These are phyloP conservation scores for Meteorus cinctellus DNA, from an alignment of 2,888 invertebrate genomes.

Conservation along the genomic window DNA sequence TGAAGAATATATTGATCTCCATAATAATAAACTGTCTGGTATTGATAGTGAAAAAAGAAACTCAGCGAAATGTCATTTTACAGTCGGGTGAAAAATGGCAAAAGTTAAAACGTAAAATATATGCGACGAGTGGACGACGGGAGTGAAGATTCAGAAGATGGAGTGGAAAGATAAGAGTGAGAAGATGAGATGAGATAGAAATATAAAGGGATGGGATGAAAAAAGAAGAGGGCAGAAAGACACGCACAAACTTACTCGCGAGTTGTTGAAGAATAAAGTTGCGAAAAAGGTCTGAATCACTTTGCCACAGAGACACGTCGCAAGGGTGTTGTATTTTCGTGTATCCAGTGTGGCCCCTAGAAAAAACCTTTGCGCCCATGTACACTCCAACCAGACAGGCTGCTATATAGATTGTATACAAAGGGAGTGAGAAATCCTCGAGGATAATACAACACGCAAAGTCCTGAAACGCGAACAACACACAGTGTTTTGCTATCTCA, in stretches of 20 bases:
- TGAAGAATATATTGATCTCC: background rate
- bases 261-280: conserved; percentile 31
- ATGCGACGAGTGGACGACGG: conserved; percentile 25
- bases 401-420: background rate
- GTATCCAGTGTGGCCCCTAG: conserved; percentile 40
- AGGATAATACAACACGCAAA: conserved; percentile 28
- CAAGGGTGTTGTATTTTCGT: conserved; percentile 44
- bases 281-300: conserved; percentile 46
- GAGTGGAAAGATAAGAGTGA: background rate
- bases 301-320: conserved; percentile 46
- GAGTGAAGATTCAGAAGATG: background rate
- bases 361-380: conserved; percentile 34
- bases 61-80: conserved; percentile 34
- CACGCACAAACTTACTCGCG: background rate
- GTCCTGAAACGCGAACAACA: conserved; percentile 28
- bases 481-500: conserved; percentile 18
- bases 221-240: conserved; percentile 14
- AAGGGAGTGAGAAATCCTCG: conserved; percentile 27
- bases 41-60: conserved; percentile 11
- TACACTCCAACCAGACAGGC: conserved; percentile 17
- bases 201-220: conserved; percentile 10
- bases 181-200: background rate
- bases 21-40: conserved; percentile 14
- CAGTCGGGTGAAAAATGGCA: conserved; percentile 29
- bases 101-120: conserved; percentile 44